Base-by-base conservation (phyloP, 1,140 invertebrate species). In the Proctacanthus coquilletti region DNA sequence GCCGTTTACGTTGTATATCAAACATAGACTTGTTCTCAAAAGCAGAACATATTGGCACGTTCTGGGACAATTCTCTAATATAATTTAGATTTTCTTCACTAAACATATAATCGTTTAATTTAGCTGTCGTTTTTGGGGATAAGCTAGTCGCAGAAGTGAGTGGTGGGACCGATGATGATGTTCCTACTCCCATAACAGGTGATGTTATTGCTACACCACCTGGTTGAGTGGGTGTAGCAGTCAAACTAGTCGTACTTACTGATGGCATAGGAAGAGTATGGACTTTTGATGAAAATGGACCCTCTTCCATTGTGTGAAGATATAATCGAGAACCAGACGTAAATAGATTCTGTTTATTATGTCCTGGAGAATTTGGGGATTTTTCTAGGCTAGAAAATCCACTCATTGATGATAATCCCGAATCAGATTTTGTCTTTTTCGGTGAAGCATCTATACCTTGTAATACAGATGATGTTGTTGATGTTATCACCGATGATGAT, bases 341-440 rank as follows among this genome's bases (percentile, higher is more conserved):
- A n/a, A n/a, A n/a, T n/a, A n/a, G n/a, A n/a, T n/a, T n/a, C n/a
- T n/a, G n/a, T n/a, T n/a, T n/a, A n/a, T n/a, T n/a, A n/a, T n/a
- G n/a, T n/a, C 42, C 25, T 0, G 80, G 77, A 2, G 77, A 83
- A 34, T 75, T 75, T 9, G 80, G 81, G 19, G 81, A 84, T 63
- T 85, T 86, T 60, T 85, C 82, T 43, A 83, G 57, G 53, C 76
- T 83, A 1, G 80, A 84, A 74, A 82, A 84, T 11, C 77, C 77
- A 55, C 80, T 86, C 73, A 86, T 80, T 10, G 83, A 85, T 1
- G 82, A 85, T 29, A 87, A 59, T 2, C 81, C 82, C 1, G 82
- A 86, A 61, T 88, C 83, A 5, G 74, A 75, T 51, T 76, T 76
- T 3, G 71, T 58, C 47, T 78, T 71, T 54, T 80, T 81, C 15